phyloP scores from a whole-genome alignment of 92 coral and sea anemone species.

The Zoanthus sansibaricus region DNA sequence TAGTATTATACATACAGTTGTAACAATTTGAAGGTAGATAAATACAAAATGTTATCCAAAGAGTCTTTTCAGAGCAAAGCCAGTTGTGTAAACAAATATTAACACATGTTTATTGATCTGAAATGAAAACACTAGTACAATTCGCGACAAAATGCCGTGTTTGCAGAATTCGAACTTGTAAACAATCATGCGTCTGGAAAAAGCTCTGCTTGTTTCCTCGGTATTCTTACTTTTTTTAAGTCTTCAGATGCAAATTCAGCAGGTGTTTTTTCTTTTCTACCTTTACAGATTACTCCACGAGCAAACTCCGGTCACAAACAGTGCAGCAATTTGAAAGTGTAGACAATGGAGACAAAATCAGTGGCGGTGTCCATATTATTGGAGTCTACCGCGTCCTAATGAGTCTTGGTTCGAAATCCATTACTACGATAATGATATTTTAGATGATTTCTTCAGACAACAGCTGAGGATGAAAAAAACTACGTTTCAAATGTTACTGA shows the following conservation, averaged over 20 bases:
- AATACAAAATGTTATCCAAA: too few species aligned
- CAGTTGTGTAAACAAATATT: too few species aligned
- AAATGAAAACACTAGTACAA: too few species aligned
- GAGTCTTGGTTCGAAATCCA: slow-evolving; percentile 54
- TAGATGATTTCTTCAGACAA: slow-evolving; percentile 38
- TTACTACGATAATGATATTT: slow-evolving; percentile 40
- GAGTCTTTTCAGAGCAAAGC: too few species aligned
- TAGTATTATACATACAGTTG: too few species aligned
- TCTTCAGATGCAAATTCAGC: neutral
- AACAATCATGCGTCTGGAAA: slow-evolving; percentile 20
- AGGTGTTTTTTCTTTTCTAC: neutral
- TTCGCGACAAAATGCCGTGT: too few species aligned
- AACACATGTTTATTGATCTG: too few species aligned
- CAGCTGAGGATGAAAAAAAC: slow-evolving; percentile 51
- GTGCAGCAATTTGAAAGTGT: neutral
- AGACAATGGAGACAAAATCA: slow-evolving; percentile 28
- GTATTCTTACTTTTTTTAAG: slow-evolving; percentile 7
- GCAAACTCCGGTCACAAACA: slow-evolving; percentile 14
- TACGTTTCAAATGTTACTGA: slow-evolving; percentile 31
- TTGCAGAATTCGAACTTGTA: neutral
- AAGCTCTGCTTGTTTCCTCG: slow-evolving; percentile 11
- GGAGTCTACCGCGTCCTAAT: slow-evolving; percentile 58
- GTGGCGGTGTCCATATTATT: neutral
- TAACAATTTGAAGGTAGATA: too few species aligned
- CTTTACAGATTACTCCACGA: slow-evolving; percentile 18